Evolutionary conservation across 1,140 invertebrate species (phyloP).

Genomic region (Ericerus pela): DNA sequence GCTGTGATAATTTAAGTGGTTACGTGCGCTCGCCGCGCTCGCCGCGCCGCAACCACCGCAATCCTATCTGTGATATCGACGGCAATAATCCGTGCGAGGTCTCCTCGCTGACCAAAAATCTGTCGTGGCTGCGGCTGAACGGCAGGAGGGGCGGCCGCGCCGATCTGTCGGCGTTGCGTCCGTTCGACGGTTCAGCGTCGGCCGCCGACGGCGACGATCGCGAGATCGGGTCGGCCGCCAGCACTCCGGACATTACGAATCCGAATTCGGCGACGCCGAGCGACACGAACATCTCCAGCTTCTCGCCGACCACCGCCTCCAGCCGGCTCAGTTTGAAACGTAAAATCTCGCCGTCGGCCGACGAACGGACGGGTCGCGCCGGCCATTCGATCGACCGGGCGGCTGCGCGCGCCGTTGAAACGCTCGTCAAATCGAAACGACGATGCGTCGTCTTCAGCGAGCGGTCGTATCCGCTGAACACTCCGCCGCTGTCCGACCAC

Average conservation of each 20-base stretch:
- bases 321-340: neutral
- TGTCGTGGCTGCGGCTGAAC: constrained; percentile 19
- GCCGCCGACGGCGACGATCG: neutral
- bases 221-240: neutral
- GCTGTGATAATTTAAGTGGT: constrained; percentile 13
- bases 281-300: constrained; percentile 13
- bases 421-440: constrained; percentile 16
- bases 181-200: neutral
- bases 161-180: constrained; percentile 17
- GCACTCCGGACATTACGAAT: neutral
- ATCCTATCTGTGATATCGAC: constrained; percentile 3
- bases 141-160: neutral
- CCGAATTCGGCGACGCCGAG: constrained; percentile 1
- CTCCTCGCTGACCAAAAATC: constrained; percentile 19
- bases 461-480: constrained; percentile 17
- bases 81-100: constrained; percentile 16
- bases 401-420: neutral
- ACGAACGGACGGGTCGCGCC: neutral
- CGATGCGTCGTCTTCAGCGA: constrained; percentile 20
- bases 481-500: constrained; percentile 13
- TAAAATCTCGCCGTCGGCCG: neutral
- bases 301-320: neutral
- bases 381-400: neutral
- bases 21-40: neutral
- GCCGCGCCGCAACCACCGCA: neutral